Percentiles rank a stretch among this genome's conserved stretches.
phyloP scores from a whole-genome alignment of 2,888 invertebrate genomes.

The Pollenia labialis region DNA sequence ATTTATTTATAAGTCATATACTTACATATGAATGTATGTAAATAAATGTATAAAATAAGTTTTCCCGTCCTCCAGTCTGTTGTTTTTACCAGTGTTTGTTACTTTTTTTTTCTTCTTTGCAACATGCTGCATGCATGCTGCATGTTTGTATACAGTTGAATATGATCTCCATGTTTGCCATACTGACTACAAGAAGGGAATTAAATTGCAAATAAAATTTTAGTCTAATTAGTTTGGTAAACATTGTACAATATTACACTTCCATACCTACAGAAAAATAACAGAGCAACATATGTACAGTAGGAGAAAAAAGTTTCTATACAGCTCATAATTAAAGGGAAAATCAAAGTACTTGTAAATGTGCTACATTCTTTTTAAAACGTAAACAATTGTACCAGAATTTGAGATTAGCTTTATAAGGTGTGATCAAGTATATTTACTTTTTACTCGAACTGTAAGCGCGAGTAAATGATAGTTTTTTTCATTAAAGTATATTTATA shows the following conservation, averaged over 20 bases:
- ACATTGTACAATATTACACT: slow-evolving; percentile 51
- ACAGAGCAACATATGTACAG: not conserved
- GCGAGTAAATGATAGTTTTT: slow-evolving; percentile 25
- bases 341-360: no score
- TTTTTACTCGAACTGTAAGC: slow-evolving; percentile 9
- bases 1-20: slow-evolving; percentile 62
- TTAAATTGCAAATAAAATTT: slow-evolving; percentile 64
- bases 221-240: slow-evolving; percentile 72
- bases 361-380: not conserved
- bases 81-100: slow-evolving; percentile 1
- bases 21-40: slow-evolving; percentile 22
- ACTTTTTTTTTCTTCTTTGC: slow-evolving; percentile 7
- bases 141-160: slow-evolving; percentile 45
- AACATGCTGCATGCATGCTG: slow-evolving; percentile 49
- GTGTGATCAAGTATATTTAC: not conserved
- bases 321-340: not conserved
- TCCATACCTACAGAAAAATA: slow-evolving; percentile 13
- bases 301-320: not conserved
- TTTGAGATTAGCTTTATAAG: no score
- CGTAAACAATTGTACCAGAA: no score
- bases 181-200: slow-evolving; percentile 29
- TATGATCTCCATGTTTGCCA: slow-evolving; percentile 26
- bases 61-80: not conserved
- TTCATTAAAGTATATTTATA: slow-evolving; percentile 35
- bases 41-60: not conserved